These are phyloP conservation scores for Diplodus sargus DNA, from an alignment of 2,797 vertebrate genomes.

Conservation along the genomic window DNA sequence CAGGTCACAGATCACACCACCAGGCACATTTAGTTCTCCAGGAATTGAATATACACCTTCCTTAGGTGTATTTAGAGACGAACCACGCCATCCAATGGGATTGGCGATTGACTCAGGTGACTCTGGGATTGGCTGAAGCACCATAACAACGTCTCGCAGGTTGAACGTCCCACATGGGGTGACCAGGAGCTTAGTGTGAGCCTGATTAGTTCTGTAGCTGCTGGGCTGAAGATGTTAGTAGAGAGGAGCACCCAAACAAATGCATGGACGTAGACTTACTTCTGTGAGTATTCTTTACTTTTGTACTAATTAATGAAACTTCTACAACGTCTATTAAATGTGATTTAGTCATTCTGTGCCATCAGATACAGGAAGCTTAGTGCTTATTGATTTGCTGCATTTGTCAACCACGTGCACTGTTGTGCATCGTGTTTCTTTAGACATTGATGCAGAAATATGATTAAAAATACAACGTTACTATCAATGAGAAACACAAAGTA, in stretches of 20 bases:
- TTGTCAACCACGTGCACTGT: neutral
- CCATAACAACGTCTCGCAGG: constrained; percentile 53
- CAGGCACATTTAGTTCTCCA: constrained; percentile 44
- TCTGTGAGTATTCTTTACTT: constrained; percentile 80
- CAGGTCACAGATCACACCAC: constrained; percentile 65
- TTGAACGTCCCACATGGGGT: constrained; percentile 80
- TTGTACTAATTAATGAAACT: neutral
- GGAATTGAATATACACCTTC: constrained; percentile 23
- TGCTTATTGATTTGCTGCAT: constrained; percentile 13
- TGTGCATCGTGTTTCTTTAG: neutral
- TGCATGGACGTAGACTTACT: constrained; percentile 82
- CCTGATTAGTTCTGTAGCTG: constrained; percentile 79
- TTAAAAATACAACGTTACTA: neutral
- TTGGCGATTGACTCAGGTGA: constrained; percentile 17
- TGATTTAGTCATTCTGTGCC: neutral
- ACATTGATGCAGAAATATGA: neutral
- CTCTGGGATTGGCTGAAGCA: constrained; percentile 69
- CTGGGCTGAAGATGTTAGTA: constrained; percentile 75
- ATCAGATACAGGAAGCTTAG: neutral
- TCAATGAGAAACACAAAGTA: neutral
- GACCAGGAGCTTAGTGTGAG: constrained; percentile 80
- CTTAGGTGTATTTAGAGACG: constrained; percentile 45
- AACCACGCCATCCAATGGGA: constrained; percentile 54
- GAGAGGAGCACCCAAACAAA: constrained; percentile 71
- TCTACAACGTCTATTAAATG: accelerated